Conservation (phyloP, 2,888 invertebrate species). For the Eretmocerus hayati region DNA sequence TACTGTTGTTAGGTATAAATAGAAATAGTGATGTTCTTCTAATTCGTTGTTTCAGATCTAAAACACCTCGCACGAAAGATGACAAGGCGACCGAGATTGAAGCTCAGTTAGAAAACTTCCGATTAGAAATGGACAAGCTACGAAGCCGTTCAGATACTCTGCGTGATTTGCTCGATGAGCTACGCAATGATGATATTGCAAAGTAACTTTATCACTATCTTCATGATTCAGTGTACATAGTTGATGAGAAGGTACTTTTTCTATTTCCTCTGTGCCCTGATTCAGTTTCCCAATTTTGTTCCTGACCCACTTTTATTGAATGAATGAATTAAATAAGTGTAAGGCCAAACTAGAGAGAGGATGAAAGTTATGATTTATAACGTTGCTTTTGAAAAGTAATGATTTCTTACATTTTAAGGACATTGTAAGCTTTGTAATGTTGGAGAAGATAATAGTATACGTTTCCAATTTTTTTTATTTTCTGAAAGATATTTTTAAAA, state of each 20-base stretch:
- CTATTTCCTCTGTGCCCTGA: slow-evolving; percentile 12
- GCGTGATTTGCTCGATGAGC: slow-evolving; percentile 20
- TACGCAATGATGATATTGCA: background rate
- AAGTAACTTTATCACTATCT: slow-evolving; percentile 12
- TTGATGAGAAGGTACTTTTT: slow-evolving; percentile 22
- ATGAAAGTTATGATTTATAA: no score
- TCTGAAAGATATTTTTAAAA: background rate
- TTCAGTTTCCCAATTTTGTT: slow-evolving; percentile 16
- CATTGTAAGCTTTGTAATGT: no score
- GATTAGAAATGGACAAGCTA: slow-evolving; percentile 35
- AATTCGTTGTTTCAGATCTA: slow-evolving; percentile 13
- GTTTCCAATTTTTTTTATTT: slow-evolving; percentile 5
- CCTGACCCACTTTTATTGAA: slow-evolving; percentile 12
- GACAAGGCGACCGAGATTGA: slow-evolving; percentile 26
- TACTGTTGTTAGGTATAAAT: no score
- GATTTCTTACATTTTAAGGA: slow-evolving; percentile 10
- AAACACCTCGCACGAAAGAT: slow-evolving; percentile 7
- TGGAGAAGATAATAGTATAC: slow-evolving; percentile 17
- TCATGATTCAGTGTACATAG: slow-evolving; percentile 20
- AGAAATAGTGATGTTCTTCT: no score
- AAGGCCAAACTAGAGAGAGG: slow-evolving; percentile 1
- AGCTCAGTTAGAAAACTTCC: slow-evolving; percentile 35
- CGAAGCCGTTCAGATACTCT: slow-evolving; percentile 35
- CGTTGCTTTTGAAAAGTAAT: slow-evolving; percentile 10
- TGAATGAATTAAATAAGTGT: slow-evolving; percentile 12